phyloP scores from a whole-genome alignment of 1,140 invertebrate genomes.

The Trachelipus rathkii region DNA sequence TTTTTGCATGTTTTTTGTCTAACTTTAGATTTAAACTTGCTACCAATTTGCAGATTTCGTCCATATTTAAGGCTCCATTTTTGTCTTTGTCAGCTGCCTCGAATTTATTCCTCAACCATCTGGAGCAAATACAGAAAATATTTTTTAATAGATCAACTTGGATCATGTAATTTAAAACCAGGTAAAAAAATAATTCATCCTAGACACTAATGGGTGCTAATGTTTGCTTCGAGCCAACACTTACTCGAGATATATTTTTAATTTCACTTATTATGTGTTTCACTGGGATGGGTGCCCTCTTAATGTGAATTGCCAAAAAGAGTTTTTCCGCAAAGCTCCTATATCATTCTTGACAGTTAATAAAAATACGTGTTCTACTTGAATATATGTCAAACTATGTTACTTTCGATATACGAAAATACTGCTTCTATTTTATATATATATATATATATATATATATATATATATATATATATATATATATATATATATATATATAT shows the following conservation, averaged over 20 bases:
- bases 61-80: conserved; percentile 52
- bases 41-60: conserved; percentile 52
- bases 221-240: conserved; percentile 12
- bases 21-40: conserved; percentile 53
- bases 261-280: too few relatives aligned
- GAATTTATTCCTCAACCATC: conserved; percentile 55
- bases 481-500: not conserved
- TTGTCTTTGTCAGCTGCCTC: conserved; percentile 54
- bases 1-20: conserved; percentile 49
- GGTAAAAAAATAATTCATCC: not conserved
- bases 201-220: not conserved
- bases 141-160: not conserved
- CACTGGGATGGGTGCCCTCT: too few relatives aligned
- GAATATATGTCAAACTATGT: not conserved
- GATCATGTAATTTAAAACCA: not conserved
- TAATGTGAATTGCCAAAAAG: too few relatives aligned
- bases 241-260: not conserved
- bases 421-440: not conserved
- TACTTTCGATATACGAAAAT: too few relatives aligned
- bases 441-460: not conserved
- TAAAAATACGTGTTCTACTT: too few relatives aligned
- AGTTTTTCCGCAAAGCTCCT: too few relatives aligned
- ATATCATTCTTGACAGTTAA: too few relatives aligned
- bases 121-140: conserved; percentile 36
- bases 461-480: not conserved